Evolutionary conservation across 2,797 vertebrate species (phyloP), one percentile per base, ranked within the genome.

Genomic region (Allobates femoralis): DNA sequence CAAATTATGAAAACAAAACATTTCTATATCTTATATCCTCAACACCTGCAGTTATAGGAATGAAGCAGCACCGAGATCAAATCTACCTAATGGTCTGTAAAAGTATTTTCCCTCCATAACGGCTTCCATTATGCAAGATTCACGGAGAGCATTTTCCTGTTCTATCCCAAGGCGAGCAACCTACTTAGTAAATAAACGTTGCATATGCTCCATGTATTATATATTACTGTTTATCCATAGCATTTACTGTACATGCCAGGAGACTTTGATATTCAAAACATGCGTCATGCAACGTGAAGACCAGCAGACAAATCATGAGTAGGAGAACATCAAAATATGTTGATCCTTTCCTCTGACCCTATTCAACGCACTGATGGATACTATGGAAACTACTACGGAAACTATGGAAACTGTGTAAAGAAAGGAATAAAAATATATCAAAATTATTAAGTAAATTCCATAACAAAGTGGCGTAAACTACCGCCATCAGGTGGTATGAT

Each of bases 51-150:
- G 32, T 50, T 23, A 34, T n/a, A 12, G 19, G 30, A 55, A 28
- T 32, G 30, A 58, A 62, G 62, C 51, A 21, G 67, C 3, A 32
- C 37, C 15, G 21, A 34, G 67, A 83, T 83, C 51, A 60, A n/a
- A 83, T 56, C 81, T 74, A 71, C 81, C 67, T 83, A 83, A 83
- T 83, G 67, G 81, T 46, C 71, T 83, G 81, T 83, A 74, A 83
- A 83, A 74, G 55, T 7, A 56, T 73, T 37, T 58, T 55, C 51
- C 15, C 26, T 56, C 34, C 34, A 41, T 58, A 37, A 26, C 34
- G 14, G 51, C 51, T 28, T 37, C 64, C 53, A 37, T 46, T 55
- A 69, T 69, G 56, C 67, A 53, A 64, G 58, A 26, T 51, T 62
- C 15, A n/a, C 81, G 12, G 66, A 32, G 50, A 56, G 66, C 66